phyloP scores from a whole-genome alignment of 1,140 invertebrate genomes.

The Ceratosolen solmsi region DNA sequence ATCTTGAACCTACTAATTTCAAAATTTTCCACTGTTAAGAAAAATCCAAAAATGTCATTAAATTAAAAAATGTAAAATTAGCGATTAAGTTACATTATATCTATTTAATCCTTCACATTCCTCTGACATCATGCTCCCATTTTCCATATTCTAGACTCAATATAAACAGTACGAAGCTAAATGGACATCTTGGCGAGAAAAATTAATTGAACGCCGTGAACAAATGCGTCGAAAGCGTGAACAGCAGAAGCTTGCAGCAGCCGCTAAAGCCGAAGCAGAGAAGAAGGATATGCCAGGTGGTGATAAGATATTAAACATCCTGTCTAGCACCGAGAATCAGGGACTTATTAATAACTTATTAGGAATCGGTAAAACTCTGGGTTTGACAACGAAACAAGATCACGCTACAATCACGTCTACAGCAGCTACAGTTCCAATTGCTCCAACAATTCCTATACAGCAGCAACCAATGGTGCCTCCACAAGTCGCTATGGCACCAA shows the following conservation, averaged over 20 bases:
- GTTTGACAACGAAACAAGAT: slow-evolving; percentile 67
- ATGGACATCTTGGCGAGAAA: slow-evolving; percentile 85
- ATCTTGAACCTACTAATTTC: too few species aligned
- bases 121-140: slow-evolving; percentile 6
- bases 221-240: slow-evolving; percentile 83
- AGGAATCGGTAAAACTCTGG: slow-evolving; percentile 70
- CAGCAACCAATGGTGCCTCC: slow-evolving; percentile 28
- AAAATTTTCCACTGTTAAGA: too few species aligned
- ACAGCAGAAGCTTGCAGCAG: slow-evolving; percentile 65
- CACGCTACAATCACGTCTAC: slow-evolving; percentile 30
- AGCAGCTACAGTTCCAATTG: background rate
- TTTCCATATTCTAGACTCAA: slow-evolving; percentile 73
- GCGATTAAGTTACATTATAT: background rate
- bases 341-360: slow-evolving; percentile 70
- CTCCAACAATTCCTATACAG: slow-evolving; percentile 45
- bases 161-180: slow-evolving; percentile 88
- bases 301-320: slow-evolving; percentile 70
- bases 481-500: slow-evolving; percentile 54
- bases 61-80: background rate
- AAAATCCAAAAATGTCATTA: too few species aligned
- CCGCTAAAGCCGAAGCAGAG: slow-evolving; percentile 61
- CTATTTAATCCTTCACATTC: background rate
- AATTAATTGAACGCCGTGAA: slow-evolving; percentile 83
- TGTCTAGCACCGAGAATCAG: slow-evolving; percentile 71
- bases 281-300: slow-evolving; percentile 67